A percentile compares a stretch with the other conserved stretches of the same genome.
Evolutionary conservation across 2,797 vertebrate genomes (phyloP).

Genomic region (Gymnothorax reevesii): DNA sequence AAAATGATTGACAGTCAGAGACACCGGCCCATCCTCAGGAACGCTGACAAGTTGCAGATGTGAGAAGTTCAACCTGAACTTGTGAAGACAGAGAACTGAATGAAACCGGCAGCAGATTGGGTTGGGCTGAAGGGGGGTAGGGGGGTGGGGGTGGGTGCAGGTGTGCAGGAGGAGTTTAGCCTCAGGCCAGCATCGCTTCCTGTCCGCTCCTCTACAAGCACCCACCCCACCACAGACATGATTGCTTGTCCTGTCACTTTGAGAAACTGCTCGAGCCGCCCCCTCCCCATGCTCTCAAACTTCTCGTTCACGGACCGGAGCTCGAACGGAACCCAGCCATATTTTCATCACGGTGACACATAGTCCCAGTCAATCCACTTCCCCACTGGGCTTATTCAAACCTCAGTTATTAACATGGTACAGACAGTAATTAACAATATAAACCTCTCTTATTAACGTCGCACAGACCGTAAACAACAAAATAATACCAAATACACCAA

Average conservation of each 20-base stretch:
- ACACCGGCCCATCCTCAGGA: background rate
- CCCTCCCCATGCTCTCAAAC: background rate
- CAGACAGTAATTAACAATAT: background rate
- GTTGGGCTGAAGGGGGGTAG: background rate
- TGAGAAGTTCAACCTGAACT: background rate
- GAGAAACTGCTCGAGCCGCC: background rate
- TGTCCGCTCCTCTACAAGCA: background rate
- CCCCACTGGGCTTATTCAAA: background rate
- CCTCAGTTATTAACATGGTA: background rate
- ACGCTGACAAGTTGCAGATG: background rate
- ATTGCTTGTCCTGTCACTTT: background rate
- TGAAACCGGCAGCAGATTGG: background rate
- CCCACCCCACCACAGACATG: background rate
- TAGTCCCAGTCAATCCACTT: background rate
- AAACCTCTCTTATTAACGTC: too few relatives aligned
- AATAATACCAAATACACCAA: too few relatives aligned
- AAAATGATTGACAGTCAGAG: too few relatives aligned
- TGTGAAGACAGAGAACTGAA: background rate
- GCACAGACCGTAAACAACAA: too few relatives aligned
- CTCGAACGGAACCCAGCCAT: background rate
- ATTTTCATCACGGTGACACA: background rate
- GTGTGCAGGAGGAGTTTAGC: background rate
- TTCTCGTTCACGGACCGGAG: background rate
- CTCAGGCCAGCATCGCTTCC: background rate
- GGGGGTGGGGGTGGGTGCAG: background rate